A percentile compares a stretch with the other conserved stretches of the same genome.
Conservation (phyloP, 2,888 invertebrate genomes). For the Zaprionus lineosus region DNA sequence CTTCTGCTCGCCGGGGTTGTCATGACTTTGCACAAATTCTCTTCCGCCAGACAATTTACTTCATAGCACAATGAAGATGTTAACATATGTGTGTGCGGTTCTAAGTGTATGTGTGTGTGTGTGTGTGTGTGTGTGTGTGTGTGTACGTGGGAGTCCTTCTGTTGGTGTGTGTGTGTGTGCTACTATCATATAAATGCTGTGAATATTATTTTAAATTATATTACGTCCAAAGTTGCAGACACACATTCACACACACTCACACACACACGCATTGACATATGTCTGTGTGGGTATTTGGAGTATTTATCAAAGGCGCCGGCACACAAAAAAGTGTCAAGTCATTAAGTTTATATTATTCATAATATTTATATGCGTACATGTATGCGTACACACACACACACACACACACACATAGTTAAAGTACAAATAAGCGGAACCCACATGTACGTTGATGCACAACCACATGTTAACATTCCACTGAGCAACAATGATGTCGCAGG, state of each 20-base stretch:
- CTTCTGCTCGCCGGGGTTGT: slow-evolving; percentile 5
- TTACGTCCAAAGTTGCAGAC: slow-evolving; percentile 19
- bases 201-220: slow-evolving; percentile 41
- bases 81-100: not conserved
- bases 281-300: slow-evolving; percentile 8
- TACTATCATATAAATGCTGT: slow-evolving; percentile 21
- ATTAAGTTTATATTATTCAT: slow-evolving; percentile 64
- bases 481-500: slow-evolving; percentile 10
- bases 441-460: slow-evolving; percentile 27
- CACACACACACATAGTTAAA: slow-evolving; percentile 23
- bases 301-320: slow-evolving; percentile 7
- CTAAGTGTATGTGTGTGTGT: slow-evolving; percentile 5
- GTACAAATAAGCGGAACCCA: slow-evolving; percentile 48
- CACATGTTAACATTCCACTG: slow-evolving; percentile 42
- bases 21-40: slow-evolving; percentile 59
- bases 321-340: slow-evolving; percentile 54
- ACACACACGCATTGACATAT: slow-evolving; percentile 21
- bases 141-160: too few relatives aligned
- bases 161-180: slow-evolving; percentile 2
- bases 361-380: slow-evolving; percentile 35
- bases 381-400: slow-evolving; percentile 1
- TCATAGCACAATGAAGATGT: slow-evolving; percentile 40
- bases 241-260: too few relatives aligned
- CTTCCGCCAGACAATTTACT: slow-evolving; percentile 38
- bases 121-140: not conserved